Conservation (phyloP, 2,797 vertebrate species). For the Prunella strophiata region DNA sequence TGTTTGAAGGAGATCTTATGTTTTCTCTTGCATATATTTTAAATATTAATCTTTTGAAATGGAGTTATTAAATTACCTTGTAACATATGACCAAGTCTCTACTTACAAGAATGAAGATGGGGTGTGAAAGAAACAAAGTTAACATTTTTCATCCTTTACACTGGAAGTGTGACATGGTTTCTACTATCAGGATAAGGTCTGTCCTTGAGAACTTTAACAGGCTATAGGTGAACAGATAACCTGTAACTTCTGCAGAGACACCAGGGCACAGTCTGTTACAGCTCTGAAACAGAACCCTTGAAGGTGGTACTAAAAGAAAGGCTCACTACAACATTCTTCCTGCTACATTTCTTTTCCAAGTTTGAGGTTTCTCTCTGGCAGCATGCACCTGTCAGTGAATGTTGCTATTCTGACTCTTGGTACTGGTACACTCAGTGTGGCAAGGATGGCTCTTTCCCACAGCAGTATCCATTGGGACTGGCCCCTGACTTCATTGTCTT, state of each 20-base stretch:
- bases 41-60: slow-evolving; percentile 40
- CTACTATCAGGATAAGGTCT: neutral
- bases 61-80: slow-evolving; percentile 11
- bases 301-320: neutral
- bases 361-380: neutral
- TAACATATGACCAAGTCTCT: neutral
- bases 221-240: neutral
- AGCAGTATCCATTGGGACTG: neutral
- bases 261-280: neutral
- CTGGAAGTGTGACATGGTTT: neutral
- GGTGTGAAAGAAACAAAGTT: neutral
- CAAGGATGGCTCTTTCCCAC: neutral
- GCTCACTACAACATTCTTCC: neutral
- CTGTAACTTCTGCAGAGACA: neutral
- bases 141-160: neutral
- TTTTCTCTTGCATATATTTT: slow-evolving; percentile 49
- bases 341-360: neutral
- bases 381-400: neutral
- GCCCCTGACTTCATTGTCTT: neutral
- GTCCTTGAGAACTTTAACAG: neutral
- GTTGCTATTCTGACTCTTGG: neutral
- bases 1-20: neutral
- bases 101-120: neutral
- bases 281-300: neutral
- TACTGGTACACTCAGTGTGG: rapidly evolving